phyloP scores from a whole-genome alignment of 2,888 invertebrate genomes.

The Trissoscelio sp. region DNA sequence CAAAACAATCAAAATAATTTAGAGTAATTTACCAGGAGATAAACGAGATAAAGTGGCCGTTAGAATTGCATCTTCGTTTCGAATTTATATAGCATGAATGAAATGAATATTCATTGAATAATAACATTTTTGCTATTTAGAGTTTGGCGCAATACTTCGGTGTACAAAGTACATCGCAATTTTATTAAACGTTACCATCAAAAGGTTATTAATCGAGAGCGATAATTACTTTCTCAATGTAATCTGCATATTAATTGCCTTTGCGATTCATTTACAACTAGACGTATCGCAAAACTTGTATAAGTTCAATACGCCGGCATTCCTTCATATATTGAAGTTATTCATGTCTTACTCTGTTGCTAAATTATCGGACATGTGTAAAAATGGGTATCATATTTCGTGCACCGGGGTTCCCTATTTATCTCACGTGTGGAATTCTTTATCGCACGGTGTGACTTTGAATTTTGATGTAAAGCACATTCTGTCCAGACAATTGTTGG shows the following conservation, averaged over 20 bases:
- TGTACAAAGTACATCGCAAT: neutral
- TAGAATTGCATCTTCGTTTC: neutral
- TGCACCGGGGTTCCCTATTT: conserved; percentile 52
- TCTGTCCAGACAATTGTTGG: conserved; percentile 75
- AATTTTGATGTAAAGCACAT: conserved; percentile 78
- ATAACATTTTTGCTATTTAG: neutral
- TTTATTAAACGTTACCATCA: neutral
- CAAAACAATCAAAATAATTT: neutral
- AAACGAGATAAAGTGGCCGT: neutral
- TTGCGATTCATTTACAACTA: conserved; percentile 61
- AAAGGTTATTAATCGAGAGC: conserved; percentile 6
- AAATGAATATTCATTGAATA: conserved; percentile 47
- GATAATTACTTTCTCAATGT: conserved; percentile 36
- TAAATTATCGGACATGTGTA: conserved; percentile 60
- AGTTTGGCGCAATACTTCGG: neutral
- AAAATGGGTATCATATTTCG: conserved; percentile 53
- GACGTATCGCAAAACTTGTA: conserved; percentile 43
- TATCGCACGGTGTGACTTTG: conserved; percentile 68
- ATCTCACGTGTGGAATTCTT: conserved; percentile 59
- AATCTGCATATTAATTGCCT: conserved; percentile 13
- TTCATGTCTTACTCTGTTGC: conserved; percentile 42
- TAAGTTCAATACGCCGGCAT: conserved; percentile 32
- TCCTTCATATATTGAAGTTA: conserved; percentile 26
- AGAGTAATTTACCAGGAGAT: too few species aligned
- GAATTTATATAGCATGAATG: neutral